phyloP scores from a whole-genome alignment of 2,888 invertebrate species.

The Lasioglossum leucozonium region DNA sequence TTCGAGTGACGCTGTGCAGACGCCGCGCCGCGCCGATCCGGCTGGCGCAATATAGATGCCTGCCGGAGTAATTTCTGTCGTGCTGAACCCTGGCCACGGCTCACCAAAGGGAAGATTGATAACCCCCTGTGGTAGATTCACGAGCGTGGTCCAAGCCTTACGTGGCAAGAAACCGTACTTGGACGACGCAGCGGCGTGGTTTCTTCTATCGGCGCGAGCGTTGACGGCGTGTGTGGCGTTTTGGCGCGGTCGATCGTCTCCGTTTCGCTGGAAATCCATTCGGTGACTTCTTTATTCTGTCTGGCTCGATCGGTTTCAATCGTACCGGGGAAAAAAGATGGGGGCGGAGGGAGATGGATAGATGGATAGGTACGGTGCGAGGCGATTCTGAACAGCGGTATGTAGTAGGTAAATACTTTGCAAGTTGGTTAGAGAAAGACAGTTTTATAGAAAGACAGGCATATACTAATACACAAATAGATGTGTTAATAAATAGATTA shows the following conservation, averaged over 20 bases:
- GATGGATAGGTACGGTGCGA: not conserved
- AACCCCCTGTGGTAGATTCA: constrained; percentile 29
- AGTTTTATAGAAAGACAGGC: too few species aligned
- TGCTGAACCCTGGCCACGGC: constrained; percentile 33
- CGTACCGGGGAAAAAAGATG: not conserved
- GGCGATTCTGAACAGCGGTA: not conserved
- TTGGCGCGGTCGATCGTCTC: constrained; percentile 26
- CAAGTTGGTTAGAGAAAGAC: too few species aligned
- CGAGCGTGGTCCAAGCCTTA: constrained; percentile 27
- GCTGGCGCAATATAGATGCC: constrained; percentile 22
- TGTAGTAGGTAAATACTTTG: too few species aligned
- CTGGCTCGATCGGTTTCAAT: constrained; percentile 9
- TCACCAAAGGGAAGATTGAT: constrained; percentile 49
- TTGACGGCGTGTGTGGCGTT: not conserved
- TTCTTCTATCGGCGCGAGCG: constrained; percentile 14
- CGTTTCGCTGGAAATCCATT: not conserved
- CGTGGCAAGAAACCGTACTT: constrained; percentile 34
- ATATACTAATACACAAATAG: too few species aligned
- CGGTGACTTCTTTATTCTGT: not conserved
- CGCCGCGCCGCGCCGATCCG: not conserved
- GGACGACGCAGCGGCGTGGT: constrained; percentile 29
- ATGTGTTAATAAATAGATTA: not conserved
- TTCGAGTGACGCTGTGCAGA: not conserved
- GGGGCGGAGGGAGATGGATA: not conserved
- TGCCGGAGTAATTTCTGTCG: constrained; percentile 30